Conservation (phyloP, 1,140 invertebrate genomes). For the Capitella teleta region DNA sequence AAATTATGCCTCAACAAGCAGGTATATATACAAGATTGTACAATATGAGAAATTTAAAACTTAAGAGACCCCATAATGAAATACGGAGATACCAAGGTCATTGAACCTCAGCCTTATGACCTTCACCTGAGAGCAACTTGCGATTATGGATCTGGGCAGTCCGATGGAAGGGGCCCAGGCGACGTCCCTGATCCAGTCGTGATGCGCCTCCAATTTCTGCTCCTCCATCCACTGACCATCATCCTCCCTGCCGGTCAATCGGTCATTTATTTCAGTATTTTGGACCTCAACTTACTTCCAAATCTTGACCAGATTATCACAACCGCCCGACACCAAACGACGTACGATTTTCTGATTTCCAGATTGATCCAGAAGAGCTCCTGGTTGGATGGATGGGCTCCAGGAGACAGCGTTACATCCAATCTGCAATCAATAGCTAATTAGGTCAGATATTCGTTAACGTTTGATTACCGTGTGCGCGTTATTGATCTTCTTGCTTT, state of each 20-base stretch:
- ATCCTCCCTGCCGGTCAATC: slow-evolving; percentile 29
- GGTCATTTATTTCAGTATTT: not conserved
- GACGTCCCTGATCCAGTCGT: slow-evolving; percentile 96
- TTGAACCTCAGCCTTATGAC: too few relatives aligned
- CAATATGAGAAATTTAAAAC: too few relatives aligned
- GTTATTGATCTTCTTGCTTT: slow-evolving; percentile 68
- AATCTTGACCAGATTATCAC: slow-evolving; percentile 96
- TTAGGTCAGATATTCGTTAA: too few relatives aligned
- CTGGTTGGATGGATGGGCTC: slow-evolving; percentile 73
- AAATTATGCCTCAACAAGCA: too few relatives aligned
- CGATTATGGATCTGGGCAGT: slow-evolving; percentile 71
- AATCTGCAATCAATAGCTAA: too few relatives aligned
- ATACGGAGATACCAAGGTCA: too few relatives aligned
- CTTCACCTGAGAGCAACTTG: slow-evolving; percentile 92
- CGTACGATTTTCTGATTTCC: slow-evolving; percentile 48
- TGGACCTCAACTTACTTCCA: slow-evolving; percentile 66
- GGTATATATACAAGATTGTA: too few relatives aligned
- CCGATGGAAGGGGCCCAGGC: slow-evolving; percentile 94
- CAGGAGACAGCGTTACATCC: slow-evolving; percentile 96
- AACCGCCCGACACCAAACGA: slow-evolving; percentile 88
- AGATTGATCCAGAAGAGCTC: slow-evolving; percentile 47
- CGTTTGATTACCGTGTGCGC: slow-evolving; percentile 55
- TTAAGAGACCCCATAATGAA: too few relatives aligned
- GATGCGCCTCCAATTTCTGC: slow-evolving; percentile 83
- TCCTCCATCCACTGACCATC: slow-evolving; percentile 77